Base-by-base conservation (phyloP, 2,113 vertebrate species). In the Regulus satrapa region DNA sequence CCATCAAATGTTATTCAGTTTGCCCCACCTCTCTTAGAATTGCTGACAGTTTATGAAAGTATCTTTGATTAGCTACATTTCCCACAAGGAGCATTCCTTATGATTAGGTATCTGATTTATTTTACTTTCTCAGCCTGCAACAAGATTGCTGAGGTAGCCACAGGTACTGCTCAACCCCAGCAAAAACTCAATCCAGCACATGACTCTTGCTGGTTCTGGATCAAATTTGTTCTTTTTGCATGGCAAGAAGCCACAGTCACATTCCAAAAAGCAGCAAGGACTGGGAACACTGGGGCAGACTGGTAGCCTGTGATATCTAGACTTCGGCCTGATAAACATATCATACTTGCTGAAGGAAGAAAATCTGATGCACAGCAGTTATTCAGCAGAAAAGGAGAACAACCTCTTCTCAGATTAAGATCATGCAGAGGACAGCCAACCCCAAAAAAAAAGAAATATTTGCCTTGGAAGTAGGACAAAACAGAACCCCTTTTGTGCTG, bases 291-390 rank as follows among this genome's bases (percentile, higher is more conserved):
- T 1, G 36, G n/a, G 46, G 16, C 41, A 43, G 48, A 28, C 56
- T 0, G 0, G 0, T 3, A 31, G 20, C 24, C 10, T 68, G 36
- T 36, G n/a, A 16, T 45, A 6, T 41, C 45, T 41, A 49, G 62
- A 69, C 25, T n/a, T 12, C 29, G 4, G 7, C 26, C 34, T 41
- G 26, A 29, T 43, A 45, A 88, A 78, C 6, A 69, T 14, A 69
- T 12, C 21, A 48, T 64, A 73, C 0, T 0, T 71, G 32, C 29
- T 63, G 23, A 56, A 62, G 51, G n/a, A 36, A 81, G 19, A 46
- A 62, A 77, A 87, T 38, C 2, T 58, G 38, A 40, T 77, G 9
- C 32, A 67, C 26, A 31, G 54, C 68, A 83, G 4, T 8, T 32
- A 63, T 43, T 63, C 40, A 48, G 9, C 18, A 61, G 31, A 76